Conservation (phyloP, 2,888 invertebrate species). For the Hirtodrosophila cameraria region DNA sequence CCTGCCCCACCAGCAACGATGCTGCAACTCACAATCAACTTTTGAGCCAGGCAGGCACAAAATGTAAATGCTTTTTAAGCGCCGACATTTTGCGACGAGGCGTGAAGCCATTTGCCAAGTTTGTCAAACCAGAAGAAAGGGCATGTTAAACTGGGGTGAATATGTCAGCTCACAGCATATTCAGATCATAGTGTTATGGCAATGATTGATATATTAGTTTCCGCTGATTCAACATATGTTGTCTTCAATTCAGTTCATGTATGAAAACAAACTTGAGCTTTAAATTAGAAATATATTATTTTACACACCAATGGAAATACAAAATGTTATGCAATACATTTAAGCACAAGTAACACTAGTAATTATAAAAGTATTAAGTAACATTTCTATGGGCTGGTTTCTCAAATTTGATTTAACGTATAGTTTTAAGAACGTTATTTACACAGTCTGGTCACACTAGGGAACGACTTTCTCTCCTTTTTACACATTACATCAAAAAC, state of each 20-base stretch:
- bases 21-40: conserved; percentile 37
- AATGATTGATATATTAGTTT: conserved; percentile 26
- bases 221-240: neutral
- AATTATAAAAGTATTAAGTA: too few relatives aligned
- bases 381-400: too few relatives aligned
- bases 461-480: too few relatives aligned
- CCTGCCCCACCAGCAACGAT: conserved; percentile 1
- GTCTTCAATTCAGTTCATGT: neutral
- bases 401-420: too few relatives aligned
- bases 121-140: neutral
- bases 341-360: too few relatives aligned
- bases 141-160: conserved; percentile 2
- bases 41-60: conserved; percentile 23
- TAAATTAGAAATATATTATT: neutral
- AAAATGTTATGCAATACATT: too few relatives aligned
- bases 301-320: too few relatives aligned
- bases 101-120: conserved; percentile 52
- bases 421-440: too few relatives aligned
- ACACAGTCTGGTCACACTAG: too few relatives aligned
- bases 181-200: neutral
- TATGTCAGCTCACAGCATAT: conserved; percentile 5
- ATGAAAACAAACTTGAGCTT: neutral
- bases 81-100: conserved; percentile 46
- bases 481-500: too few relatives aligned
- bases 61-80: conserved; percentile 62